These are phyloP conservation scores for Leucophora obtusa DNA, from an alignment of 2,888 invertebrate genomes.

Conservation along the genomic window DNA sequence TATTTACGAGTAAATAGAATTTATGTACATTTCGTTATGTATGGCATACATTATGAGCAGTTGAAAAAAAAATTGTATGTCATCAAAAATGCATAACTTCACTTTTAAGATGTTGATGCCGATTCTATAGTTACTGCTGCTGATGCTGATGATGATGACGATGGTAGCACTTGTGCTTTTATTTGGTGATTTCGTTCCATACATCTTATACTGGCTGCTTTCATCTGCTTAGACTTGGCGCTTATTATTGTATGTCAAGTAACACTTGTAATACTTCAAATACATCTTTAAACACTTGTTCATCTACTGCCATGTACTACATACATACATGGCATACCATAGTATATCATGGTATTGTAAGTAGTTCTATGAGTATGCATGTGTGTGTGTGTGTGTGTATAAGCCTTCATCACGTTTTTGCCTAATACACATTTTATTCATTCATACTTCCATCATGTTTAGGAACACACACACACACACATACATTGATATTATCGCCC, in stretches of 20 bases:
- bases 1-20: constrained; percentile 3
- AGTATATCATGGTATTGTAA: not conserved
- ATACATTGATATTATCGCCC: constrained; percentile 3
- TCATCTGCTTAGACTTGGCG: constrained; percentile 40
- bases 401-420: constrained; percentile 57
- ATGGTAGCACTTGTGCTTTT: constrained; percentile 31
- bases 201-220: constrained; percentile 7
- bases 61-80: constrained; percentile 40
- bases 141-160: constrained; percentile 29
- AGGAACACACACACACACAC: constrained; percentile 26
- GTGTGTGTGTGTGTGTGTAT: not conserved
- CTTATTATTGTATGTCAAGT: constrained; percentile 64
- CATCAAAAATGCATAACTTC: constrained; percentile 57
- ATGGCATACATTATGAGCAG: constrained; percentile 32
- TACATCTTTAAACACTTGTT: constrained; percentile 58
- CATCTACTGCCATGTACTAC: constrained; percentile 49
- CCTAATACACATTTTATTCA: constrained; percentile 51
- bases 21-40: constrained; percentile 20
- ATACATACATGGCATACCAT: not conserved
- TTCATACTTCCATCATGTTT: constrained; percentile 35
- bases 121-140: constrained; percentile 4
- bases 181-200: not conserved
- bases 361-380: too few species aligned
- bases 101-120: constrained; percentile 24
- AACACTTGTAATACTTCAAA: constrained; percentile 61